These are phyloP conservation scores for Nannoperca obscura DNA, from an alignment of 2,797 vertebrate species.

Conservation along the genomic window DNA sequence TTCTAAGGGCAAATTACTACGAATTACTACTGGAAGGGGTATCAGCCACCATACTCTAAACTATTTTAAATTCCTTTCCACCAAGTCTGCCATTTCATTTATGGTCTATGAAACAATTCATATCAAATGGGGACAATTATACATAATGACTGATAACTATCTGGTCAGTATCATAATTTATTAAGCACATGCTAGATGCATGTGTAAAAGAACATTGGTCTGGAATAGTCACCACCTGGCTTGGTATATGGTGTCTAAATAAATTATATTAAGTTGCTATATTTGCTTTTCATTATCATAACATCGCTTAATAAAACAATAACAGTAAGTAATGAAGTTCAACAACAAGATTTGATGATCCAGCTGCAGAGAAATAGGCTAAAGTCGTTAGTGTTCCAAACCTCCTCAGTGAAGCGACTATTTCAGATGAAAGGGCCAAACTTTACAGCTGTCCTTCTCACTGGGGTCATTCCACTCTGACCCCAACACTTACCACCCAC, in stretches of 20 bases:
- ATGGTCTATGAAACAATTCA: neutral
- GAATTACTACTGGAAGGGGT: too few relatives aligned
- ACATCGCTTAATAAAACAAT: neutral
- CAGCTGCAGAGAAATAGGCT: neutral
- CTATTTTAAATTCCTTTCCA: neutral
- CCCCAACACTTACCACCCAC: slow-evolving; percentile 66
- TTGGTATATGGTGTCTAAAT: neutral
- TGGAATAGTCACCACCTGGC: neutral
- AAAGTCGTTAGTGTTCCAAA: neutral
- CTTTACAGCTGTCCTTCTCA: slow-evolving; percentile 40
- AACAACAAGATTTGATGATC: too few relatives aligned
- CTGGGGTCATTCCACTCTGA: slow-evolving; percentile 37
- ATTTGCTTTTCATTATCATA: neutral
- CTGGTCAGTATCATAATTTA: neutral
- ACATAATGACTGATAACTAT: neutral
- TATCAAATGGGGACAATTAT: neutral
- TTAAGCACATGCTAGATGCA: neutral
- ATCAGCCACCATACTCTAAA: neutral
- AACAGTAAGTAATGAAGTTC: too few relatives aligned
- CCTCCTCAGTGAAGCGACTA: neutral
- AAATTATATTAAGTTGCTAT: neutral
- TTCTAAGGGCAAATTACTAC: neutral
- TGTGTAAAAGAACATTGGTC: neutral
- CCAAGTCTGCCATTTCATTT: too few relatives aligned
- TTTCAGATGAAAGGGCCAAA: slow-evolving; percentile 34